A percentile compares a stretch with the other conserved stretches of the same genome.
phyloP scores from a whole-genome alignment of 2,888 invertebrate species.

The Autographa gamma region DNA sequence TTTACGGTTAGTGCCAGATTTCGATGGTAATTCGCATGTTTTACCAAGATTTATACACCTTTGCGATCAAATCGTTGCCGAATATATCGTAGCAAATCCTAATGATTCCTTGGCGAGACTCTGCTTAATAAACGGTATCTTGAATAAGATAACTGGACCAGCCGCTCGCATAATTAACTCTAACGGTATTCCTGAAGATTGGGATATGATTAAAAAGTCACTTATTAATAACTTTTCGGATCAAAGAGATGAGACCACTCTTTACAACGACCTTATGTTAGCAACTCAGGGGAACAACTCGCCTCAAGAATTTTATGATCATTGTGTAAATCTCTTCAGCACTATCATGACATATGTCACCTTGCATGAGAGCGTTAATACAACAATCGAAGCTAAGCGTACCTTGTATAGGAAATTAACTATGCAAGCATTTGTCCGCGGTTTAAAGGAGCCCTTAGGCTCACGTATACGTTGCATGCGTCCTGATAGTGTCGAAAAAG shows the following conservation, averaged over 20 bases:
- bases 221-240: constrained; percentile 58
- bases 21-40: background rate
- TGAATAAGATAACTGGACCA: constrained; percentile 23
- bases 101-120: background rate
- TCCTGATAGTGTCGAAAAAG: background rate
- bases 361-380: constrained; percentile 15
- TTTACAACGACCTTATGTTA: constrained; percentile 51
- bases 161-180: constrained; percentile 28
- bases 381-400: background rate
- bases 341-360: constrained; percentile 26
- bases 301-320: constrained; percentile 37
- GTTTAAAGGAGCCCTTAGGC: no score
- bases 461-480: background rate
- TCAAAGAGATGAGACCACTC: constrained; percentile 54
- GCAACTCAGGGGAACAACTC: constrained; percentile 22
- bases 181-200: constrained; percentile 48
- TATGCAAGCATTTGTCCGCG: no score
- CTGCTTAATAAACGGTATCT: constrained; percentile 14
- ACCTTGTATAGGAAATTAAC: no score
- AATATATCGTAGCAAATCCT: background rate
- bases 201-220: constrained; percentile 44
- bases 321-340: constrained; percentile 27
- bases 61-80: background rate
- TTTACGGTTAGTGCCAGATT: background rate
- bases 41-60: background rate